These are phyloP conservation scores for Lycocerus yunnanus DNA, from an alignment of 2,888 invertebrate genomes.

Conservation along the genomic window DNA sequence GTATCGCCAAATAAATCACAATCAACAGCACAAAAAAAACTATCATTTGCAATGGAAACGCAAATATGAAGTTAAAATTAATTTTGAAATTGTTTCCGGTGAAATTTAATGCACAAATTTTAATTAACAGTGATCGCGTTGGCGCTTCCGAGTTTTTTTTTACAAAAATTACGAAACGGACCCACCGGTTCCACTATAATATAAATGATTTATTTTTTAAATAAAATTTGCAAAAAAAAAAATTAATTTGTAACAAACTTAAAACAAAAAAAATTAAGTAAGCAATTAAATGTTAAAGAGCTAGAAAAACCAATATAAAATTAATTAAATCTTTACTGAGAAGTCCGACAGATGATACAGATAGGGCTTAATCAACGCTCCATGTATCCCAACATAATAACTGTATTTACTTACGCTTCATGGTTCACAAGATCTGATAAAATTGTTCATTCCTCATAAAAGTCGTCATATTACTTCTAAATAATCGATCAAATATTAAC, in stretches of 20 bases:
- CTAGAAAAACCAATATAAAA: constrained; percentile 5
- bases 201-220: too few relatives aligned
- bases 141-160: neutral
- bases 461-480: neutral
- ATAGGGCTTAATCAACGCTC: constrained; percentile 10
- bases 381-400: constrained; percentile 7
- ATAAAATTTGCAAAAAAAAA: neutral
- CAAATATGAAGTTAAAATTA: constrained; percentile 4
- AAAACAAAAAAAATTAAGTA: neutral
- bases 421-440: neutral
- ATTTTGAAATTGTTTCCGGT: constrained; percentile 8
- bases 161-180: neutral
- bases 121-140: neutral
- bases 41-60: neutral
- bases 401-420: constrained; percentile 9
- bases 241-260: neutral
- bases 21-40: neutral
- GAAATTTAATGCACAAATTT: constrained; percentile 1
- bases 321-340: constrained; percentile 5
- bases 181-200: neutral
- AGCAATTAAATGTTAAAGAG: constrained; percentile 4
- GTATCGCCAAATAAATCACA: neutral
- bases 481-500: neutral
- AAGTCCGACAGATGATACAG: constrained; percentile 9
- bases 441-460: neutral